A percentile compares a stretch with the other conserved stretches of the same genome.
phyloP scores from a whole-genome alignment of 2,888 invertebrate genomes.

The Morpho helenor region DNA sequence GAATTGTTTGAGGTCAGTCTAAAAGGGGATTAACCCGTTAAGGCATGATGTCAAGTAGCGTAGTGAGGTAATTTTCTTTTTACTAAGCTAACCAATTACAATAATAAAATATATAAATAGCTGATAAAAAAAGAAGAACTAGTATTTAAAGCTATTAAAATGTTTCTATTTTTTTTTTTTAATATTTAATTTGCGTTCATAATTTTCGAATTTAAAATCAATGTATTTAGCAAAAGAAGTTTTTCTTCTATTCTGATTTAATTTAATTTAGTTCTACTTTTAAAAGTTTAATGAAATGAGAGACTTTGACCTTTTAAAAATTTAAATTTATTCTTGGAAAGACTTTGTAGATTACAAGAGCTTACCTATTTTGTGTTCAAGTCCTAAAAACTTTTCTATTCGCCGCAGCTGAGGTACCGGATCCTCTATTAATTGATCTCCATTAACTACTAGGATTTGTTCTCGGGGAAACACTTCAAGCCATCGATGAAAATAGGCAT shows the following conservation, averaged over 20 bases:
- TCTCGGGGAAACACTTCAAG: conserved; percentile 94
- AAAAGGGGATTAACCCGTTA: conserved; percentile 5
- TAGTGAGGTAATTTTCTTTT: conserved; percentile 11
- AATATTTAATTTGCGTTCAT: background rate
- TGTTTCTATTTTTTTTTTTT: no score
- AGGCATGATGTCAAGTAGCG: conserved; percentile 20
- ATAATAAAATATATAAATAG: background rate
- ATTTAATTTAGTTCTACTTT: no score
- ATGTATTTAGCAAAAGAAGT: no score
- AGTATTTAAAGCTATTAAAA: no score
- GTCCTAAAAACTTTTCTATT: conserved; percentile 92
- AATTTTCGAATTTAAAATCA: no score
- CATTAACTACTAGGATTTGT: conserved; percentile 96
- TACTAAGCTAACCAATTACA: conserved; percentile 1
- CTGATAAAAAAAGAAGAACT: background rate
- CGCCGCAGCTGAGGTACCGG: conserved; percentile 92
- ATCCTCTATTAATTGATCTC: conserved; percentile 93
- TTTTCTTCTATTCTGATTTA: no score
- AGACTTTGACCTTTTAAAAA: no score
- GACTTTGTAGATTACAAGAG: background rate
- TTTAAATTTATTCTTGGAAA: no score
- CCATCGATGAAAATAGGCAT: conserved; percentile 94
- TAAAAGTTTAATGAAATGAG: no score
- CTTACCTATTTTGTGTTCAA: conserved; percentile 78
- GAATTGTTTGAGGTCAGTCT: conserved; percentile 8